Conservation (phyloP, 2,888 invertebrate genomes). For the Ophioninae sp. region DNA sequence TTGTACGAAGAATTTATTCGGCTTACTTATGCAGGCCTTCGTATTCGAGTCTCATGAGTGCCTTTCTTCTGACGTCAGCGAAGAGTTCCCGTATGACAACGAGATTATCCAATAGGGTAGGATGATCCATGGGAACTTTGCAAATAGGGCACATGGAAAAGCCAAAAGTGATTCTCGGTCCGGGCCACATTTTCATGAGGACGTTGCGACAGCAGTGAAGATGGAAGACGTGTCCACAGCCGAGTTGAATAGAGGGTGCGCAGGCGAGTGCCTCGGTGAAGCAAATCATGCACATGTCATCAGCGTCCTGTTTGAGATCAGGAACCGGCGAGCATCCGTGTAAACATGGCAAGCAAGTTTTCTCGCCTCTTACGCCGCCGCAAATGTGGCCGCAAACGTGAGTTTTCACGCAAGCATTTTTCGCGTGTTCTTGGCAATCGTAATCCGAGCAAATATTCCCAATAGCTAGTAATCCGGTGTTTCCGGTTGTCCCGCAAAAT, state of each 20-base stretch:
- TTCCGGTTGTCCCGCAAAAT: slow-evolving; percentile 93
- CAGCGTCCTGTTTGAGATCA: slow-evolving; percentile 94
- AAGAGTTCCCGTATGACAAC: slow-evolving; percentile 90
- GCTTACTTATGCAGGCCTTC: slow-evolving; percentile 90
- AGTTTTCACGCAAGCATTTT: slow-evolving; percentile 91
- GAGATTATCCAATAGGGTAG: slow-evolving; percentile 89
- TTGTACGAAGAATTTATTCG: background rate
- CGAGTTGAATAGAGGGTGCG: slow-evolving; percentile 95
- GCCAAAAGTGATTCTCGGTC: slow-evolving; percentile 97
- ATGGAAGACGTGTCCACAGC: slow-evolving; percentile 98
- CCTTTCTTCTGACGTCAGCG: slow-evolving; percentile 96
- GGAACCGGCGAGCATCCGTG: slow-evolving; percentile 87
- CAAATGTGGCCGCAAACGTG: slow-evolving; percentile 95
- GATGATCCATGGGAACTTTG: slow-evolving; percentile 95
- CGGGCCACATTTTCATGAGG: slow-evolving; percentile 93
- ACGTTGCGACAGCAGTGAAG: slow-evolving; percentile 94
- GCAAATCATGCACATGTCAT: slow-evolving; percentile 99
- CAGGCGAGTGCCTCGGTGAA: slow-evolving; percentile 98
- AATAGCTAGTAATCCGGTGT: slow-evolving; percentile 92
- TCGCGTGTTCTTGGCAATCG: slow-evolving; percentile 93
- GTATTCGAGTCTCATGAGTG: slow-evolving; percentile 97
- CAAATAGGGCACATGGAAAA: slow-evolving; percentile 98
- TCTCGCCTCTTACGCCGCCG: slow-evolving; percentile 95
- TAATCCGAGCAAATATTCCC: slow-evolving; percentile 97
- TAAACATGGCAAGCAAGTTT: slow-evolving; percentile 93